Evolutionary conservation across 2,888 invertebrate species (phyloP).

Genomic region (Amblyteles armatorius): DNA sequence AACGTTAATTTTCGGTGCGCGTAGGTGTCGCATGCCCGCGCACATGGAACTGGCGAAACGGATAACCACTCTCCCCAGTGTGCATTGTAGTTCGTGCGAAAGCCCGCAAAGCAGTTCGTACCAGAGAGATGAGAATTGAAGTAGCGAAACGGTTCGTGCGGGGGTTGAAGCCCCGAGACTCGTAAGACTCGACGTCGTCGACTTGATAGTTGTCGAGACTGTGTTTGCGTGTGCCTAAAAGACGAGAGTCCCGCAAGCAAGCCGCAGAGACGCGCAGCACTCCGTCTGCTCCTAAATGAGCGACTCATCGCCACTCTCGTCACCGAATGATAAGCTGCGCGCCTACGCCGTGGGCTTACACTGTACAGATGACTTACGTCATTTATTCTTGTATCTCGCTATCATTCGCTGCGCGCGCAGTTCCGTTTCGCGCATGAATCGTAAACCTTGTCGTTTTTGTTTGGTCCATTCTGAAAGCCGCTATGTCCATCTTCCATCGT

Average conservation of each 20-base stretch:
- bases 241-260: constrained; percentile 44
- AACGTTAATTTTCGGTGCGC: constrained; percentile 52
- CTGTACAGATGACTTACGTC: constrained; percentile 45
- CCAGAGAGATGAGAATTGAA: constrained; percentile 70
- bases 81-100: constrained; percentile 65
- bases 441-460: not conserved
- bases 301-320: constrained; percentile 68
- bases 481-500: not conserved
- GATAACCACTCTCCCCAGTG: not conserved
- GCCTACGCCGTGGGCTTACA: constrained; percentile 52
- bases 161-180: constrained; percentile 67
- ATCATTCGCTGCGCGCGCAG: not conserved
- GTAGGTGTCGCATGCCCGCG: constrained; percentile 19
- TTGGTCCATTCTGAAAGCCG: not conserved
- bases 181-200: constrained; percentile 24
- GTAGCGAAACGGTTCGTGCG: constrained; percentile 69
- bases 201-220: constrained; percentile 25
- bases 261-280: constrained; percentile 17
- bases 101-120: constrained; percentile 77
- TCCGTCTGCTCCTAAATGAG: constrained; percentile 60
- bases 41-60: constrained; percentile 10
- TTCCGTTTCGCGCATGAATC: not conserved
- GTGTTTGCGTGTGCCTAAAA: constrained; percentile 18
- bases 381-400: constrained; percentile 38
- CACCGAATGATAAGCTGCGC: constrained; percentile 63